phyloP scores from a whole-genome alignment of 2,113 vertebrate species.

The Eonycteris spelaea region DNA sequence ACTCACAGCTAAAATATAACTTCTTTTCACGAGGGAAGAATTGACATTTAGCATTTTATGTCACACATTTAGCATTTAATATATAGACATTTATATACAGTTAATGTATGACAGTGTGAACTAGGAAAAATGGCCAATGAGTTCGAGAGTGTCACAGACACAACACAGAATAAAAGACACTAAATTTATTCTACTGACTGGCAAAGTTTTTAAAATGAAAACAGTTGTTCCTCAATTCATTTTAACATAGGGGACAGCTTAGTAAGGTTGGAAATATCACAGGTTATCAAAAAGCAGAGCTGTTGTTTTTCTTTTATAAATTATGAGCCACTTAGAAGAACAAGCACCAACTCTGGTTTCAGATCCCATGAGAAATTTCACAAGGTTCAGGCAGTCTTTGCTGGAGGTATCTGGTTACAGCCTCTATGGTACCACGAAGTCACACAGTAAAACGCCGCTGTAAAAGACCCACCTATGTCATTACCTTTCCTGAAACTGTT shows the following conservation, averaged over 20 bases:
- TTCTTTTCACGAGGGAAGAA: not conserved
- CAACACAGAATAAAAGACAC: not conserved
- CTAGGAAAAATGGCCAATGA: not conserved
- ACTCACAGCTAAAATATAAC: not conserved
- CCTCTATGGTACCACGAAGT: conserved; percentile 72
- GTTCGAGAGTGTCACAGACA: not conserved
- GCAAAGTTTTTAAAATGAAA: not conserved
- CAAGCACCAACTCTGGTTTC: conserved; percentile 46
- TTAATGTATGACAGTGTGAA: not conserved
- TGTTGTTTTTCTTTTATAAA: not conserved
- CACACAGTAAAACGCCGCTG: conserved; percentile 76
- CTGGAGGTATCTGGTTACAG: conserved; percentile 73
- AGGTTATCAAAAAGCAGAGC: conserved; percentile 1
- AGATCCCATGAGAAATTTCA: conserved; percentile 71
- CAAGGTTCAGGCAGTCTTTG: conserved; percentile 67
- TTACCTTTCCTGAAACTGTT: conserved; percentile 69
- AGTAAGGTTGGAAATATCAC: not conserved
- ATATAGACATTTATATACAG: not conserved
- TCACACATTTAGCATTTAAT: not conserved
- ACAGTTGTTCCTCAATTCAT: not conserved
- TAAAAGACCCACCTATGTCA: conserved; percentile 74
- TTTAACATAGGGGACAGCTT: not conserved
- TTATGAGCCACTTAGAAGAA: conserved; percentile 38
- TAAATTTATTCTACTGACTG: not conserved
- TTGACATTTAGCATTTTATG: not conserved